Conservation (phyloP, 1,140 invertebrate species). For the Sycophila sp. region DNA sequence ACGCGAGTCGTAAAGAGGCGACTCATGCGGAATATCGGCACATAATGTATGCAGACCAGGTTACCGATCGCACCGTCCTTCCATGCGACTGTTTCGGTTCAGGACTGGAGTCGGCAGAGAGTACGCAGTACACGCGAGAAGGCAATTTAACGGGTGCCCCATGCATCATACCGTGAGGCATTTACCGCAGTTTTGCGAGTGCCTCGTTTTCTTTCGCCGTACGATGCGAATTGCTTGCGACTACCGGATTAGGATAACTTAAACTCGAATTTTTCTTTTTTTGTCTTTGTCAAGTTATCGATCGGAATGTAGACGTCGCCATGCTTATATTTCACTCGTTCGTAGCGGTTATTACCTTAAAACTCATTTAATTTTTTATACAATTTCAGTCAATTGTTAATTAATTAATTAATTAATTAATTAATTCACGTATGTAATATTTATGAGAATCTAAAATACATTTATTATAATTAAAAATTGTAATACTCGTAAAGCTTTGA, state of each 20-base stretch:
- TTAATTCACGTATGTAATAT: too few relatives aligned
- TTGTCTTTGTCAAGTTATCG: neutral
- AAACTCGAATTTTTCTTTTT: neutral
- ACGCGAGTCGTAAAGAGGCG: constrained; percentile 16
- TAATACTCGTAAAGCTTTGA: too few relatives aligned
- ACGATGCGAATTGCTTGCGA: neutral
- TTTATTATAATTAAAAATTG: too few relatives aligned
- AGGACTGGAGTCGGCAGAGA: neutral
- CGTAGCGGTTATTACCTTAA: too few relatives aligned
- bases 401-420: too few relatives aligned
- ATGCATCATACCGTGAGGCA: neutral
- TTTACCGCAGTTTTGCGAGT: neutral
- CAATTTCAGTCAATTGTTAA: too few relatives aligned
- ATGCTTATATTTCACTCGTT: too few relatives aligned
- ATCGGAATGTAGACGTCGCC: neutral
- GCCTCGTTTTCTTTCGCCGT: neutral
- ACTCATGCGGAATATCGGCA: constrained; percentile 26
- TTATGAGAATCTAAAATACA: too few relatives aligned
- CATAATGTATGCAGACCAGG: constrained; percentile 30
- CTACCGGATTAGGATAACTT: neutral
- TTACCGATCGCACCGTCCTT: constrained; percentile 26
- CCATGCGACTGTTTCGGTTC: constrained; percentile 1
- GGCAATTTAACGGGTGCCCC: constrained; percentile 2
- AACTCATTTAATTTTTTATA: too few relatives aligned
- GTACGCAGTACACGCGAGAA: neutral